Conservation (phyloP, 2,888 invertebrate genomes). For the Acheta domesticus region DNA sequence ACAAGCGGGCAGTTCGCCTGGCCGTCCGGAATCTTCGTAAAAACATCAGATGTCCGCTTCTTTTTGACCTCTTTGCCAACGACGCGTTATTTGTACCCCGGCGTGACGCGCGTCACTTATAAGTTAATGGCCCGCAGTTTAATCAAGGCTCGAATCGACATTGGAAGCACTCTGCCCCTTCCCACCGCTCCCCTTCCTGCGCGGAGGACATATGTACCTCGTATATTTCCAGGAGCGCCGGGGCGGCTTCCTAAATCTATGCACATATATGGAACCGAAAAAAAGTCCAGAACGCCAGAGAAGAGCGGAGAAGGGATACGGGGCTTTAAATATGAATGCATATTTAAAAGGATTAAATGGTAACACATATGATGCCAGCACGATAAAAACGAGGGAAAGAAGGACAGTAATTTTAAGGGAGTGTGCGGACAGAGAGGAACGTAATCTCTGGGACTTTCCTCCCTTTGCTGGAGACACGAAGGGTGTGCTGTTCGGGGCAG, state of each 20-base stretch:
- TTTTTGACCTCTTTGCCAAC: background rate
- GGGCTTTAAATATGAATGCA: constrained; percentile 1
- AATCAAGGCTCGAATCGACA: constrained; percentile 2
- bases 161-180: background rate
- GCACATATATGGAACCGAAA: background rate
- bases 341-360: background rate
- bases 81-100: background rate
- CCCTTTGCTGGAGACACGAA: too few relatives aligned
- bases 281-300: background rate
- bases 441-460: background rate
- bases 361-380: background rate
- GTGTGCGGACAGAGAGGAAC: background rate
- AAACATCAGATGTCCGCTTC: constrained; percentile 8
- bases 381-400: background rate
- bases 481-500: too few relatives aligned
- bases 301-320: background rate
- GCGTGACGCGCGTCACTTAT: constrained; percentile 4
- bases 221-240: constrained; percentile 4
- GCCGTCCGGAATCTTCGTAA: constrained; percentile 7
- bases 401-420: constrained; percentile 18
- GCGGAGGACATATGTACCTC: background rate
- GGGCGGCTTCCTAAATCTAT: background rate
- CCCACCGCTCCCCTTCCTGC: background rate
- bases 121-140: constrained; percentile 1
- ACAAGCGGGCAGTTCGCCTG: background rate